Evolutionary conservation across 2,113 vertebrate species (phyloP), one percentile per base, ranked within the genome.

Genomic region (Apeltes quadracus): DNA sequence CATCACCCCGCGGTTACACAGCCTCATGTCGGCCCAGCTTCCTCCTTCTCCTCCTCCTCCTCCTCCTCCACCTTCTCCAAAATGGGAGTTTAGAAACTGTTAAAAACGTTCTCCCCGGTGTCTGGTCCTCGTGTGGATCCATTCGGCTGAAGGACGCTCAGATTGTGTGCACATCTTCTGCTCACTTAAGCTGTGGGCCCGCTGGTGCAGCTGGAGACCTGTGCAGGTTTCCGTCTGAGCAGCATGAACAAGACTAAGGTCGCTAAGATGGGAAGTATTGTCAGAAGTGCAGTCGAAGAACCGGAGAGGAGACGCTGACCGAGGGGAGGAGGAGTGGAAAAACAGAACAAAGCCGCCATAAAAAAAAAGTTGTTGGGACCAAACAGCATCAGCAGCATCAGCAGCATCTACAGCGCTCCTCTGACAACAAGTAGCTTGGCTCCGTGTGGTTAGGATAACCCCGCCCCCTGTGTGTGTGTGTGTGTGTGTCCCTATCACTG

Each of bases 1-100:
- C 94, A 97, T 95, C 86, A 95, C 83, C 59, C 96, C 97, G 81
- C 96, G 91, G 90, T 97, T 96, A 90, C 95, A 96, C 93, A 96
- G 92, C 94, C 95, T 96, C 97, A 97, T 97, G 87, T 84, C 94
- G 93, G 90, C 89, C 90, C 50, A 84, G 41, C 41, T 16, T 44
- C 61, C 65, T 14, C 56, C 25, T 56, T 51, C 16, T 57, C 64
- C 64, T 29, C 61, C 51, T 56, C 29, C 46, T 39, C 36, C 41
- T 50, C 43, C 67, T 44, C 61, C 65, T 14, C 56, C 25, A 51
- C 57, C 16, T 57, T 58, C 64, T 55, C 61, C 65, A 39, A 63
- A 34, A 43, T 18, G 2, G 13, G 32, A 8, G 2, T 54, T 76
- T 41, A 82, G 5, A 80, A 39, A 61, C 69, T 58, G 27, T 51